These are phyloP conservation scores for Rhinopomastus cyanomelas DNA, from an alignment of 2,113 vertebrate genomes.

Conservation along the genomic window DNA sequence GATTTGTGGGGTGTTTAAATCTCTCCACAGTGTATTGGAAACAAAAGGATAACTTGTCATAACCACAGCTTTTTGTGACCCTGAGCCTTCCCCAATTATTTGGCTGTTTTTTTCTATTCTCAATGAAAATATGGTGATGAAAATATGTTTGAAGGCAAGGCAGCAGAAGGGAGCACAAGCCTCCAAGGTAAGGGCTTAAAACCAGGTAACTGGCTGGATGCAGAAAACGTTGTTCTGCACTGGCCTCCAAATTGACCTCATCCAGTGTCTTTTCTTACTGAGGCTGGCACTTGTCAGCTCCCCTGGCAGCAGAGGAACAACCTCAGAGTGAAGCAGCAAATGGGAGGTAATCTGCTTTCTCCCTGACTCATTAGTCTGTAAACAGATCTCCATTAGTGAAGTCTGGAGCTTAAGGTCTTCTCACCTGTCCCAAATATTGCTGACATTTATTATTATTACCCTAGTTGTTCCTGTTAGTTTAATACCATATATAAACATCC, in stretches of 20 bases:
- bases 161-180: background rate
- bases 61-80: background rate
- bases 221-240: background rate
- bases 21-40: background rate
- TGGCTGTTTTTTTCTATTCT: background rate
- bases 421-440: background rate
- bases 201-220: background rate
- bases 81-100: background rate
- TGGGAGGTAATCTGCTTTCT: background rate
- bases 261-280: background rate
- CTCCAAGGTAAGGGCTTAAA: background rate
- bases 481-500: background rate
- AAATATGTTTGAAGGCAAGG: background rate
- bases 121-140: background rate
- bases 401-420: background rate
- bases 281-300: background rate
- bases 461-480: constrained; percentile 1
- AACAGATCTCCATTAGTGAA: background rate
- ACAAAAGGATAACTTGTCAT: background rate
- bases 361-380: background rate
- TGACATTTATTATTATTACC: background rate
- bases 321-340: background rate
- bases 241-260: background rate
- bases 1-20: background rate
- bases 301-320: background rate